Base-by-base conservation (phyloP, 2,113 vertebrate genomes). In the Eretmodus cyanostictus region DNA sequence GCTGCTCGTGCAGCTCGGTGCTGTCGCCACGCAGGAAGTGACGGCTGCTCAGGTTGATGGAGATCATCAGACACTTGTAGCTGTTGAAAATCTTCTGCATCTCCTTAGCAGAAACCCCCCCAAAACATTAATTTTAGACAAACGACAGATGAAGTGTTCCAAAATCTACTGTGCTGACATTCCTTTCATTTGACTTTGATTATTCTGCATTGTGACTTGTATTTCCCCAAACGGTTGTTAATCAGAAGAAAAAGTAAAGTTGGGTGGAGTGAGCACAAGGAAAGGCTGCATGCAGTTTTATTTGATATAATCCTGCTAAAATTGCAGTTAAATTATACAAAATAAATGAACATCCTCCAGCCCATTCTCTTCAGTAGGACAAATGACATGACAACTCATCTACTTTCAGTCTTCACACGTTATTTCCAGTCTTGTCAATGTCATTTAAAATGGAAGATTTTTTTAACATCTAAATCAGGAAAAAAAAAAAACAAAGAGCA, bases 41-140 rank as follows among this genome's bases (percentile, higher is more conserved):
- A 49, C 95, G 96, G 81, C 97, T 95, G 87, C 91, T 97, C 91
- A 96, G 91, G 86, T 97, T 98, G 76, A 97, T 76, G 0, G 97
- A 97, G 90, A 96, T 97, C 95, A 98, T 92, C 55, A 97, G 92
- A n/a, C 97, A 94, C 94, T 98, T 98, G 95, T 97, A 97, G 93
- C 96, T 94, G 61, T 97, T 96, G 92, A 98, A 98, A 7, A 92
- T 96, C 83, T 96, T 98, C 89, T 98, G 92, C 90, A 96, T 95
- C 83, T 98, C 97, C 98, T 99, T 86, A 5, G 29, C 8, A 40
- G 4, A 31, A 5, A 19, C 57, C 27, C 55, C 55, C 29, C 3
- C 2, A 66, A 66, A 66, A 66, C 27, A 8, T 78, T 6, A 12
- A 78, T 49, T 51, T 51, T n/a, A 78, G 42, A 29, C 68, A 45